Base-by-base conservation (phyloP, 2,888 invertebrate species). In the Apomyelois bistriatella region DNA sequence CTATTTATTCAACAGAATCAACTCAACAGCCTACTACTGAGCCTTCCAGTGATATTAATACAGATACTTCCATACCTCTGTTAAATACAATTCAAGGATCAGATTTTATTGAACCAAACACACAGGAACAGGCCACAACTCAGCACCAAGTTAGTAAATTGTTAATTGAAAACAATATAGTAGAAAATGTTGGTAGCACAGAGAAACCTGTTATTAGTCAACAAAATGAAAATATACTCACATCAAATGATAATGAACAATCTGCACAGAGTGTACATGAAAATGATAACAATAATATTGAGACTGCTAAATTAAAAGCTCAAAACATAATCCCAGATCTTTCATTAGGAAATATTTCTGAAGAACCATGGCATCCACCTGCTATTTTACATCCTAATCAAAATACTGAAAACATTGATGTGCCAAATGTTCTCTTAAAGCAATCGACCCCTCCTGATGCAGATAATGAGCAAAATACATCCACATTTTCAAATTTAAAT, bases 1-100 rank as follows among this genome's bases (percentile, higher is more conserved):
- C 92, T 16, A 83, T 94, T 62, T 91, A 89, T 59, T 76, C 82
- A 2, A 78, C 82, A 7, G 80, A 83, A 57, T 57, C 79, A 50
- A 59, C 53, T 22, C 58, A 65, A 43, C 68, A 65, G 55, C 55
- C 56, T 30, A 62, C 70, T 32, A 67, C 68, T 48, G 61, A 68
- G 49, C 16, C 63, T 36, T 49, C 62, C 56, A 47, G 12, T 37
- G 5, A 55, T 42, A 41, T 37, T n/a, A 15, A 50, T 35, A 51
- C 42, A 60, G 70, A 70, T 40, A 58, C 62, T 47, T 53, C 60
- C 7, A 70, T 58, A 50, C n/a, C n/a, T n/a, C n/a, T n/a, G n/a
- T 56, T 64, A 10, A 55, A 58, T 8, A 15, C 13, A 15, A 15
- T 15, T 15, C 62, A 13, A 36, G 40, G 16, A 17, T 8, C 42